Base-by-base conservation (phyloP, 1,140 invertebrate genomes). In the Brevipalpus yothersi region DNA sequence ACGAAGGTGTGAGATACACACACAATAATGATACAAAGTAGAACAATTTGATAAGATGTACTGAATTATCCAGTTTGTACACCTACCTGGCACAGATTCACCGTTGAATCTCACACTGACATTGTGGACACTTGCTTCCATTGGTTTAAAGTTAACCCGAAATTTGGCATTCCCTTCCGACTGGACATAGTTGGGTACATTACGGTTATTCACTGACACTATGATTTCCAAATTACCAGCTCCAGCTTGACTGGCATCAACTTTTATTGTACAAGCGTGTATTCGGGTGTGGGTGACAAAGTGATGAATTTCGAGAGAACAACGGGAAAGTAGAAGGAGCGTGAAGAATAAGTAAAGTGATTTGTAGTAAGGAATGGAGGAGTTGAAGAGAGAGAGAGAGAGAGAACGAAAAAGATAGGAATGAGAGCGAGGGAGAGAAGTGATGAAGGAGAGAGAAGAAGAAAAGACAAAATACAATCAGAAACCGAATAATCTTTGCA, bases 171-270 rank as follows among this genome's bases (percentile, higher is more conserved):
- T 94, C 31, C 89, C 90, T 76, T 95, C 91, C 49, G 87, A 89
- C 68, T 95, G 87, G 1, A 97, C 92, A 71, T 93, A 96, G 75
- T 96, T 96, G 8, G 93, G 93, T 8, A 98, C 92, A 75, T 96
- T 97, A 67, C 88, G 81, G 4, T 89, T 89, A 68, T 86, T 88
- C n/a, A 94, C 90, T 1, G 90, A 89, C 0, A 98, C 92, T 59
- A 95, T 94, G 51, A 98, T 96, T 74, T 97, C 92, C 63, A 96
- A 73, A 72, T 95, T 94, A 43, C 92, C 92, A 62, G 90, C 90
- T 62, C 92, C 86, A 41, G 75, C 75, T 61, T 71, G 67, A 54
- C 71, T 72, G 5, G 76, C 75, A 70, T 78, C 75, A 66, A 77
- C 73, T 75, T 59, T 40, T 57, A 13, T 57, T 57, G 31, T 31